Conservation (phyloP, 2,888 invertebrate genomes). For the Acanthosoma haemorrhoidale region DNA sequence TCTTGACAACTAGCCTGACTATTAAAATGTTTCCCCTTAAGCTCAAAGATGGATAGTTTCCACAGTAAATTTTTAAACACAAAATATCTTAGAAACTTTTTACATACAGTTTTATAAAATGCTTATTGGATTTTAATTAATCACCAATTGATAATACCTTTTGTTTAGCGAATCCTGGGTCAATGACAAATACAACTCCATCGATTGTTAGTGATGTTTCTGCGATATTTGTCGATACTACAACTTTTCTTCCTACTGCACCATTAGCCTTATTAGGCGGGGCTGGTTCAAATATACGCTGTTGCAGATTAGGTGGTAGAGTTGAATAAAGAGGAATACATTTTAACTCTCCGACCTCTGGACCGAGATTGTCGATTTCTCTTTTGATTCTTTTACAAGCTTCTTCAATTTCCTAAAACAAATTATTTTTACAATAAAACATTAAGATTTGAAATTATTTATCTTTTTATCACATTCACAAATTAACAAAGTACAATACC, state of each 20-base stretch:
- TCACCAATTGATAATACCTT: constrained; percentile 57
- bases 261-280: constrained; percentile 87
- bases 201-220: constrained; percentile 99
- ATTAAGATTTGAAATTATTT: background rate
- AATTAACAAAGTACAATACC: no score
- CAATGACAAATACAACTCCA: constrained; percentile 98
- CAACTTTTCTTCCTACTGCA: constrained; percentile 85
- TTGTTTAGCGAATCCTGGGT: constrained; percentile 99
- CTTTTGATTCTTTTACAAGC: constrained; percentile 95
- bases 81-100: no score
- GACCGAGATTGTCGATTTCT: constrained; percentile 92
- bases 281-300: constrained; percentile 93
- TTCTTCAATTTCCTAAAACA: constrained; percentile 82
- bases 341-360: constrained; percentile 93
- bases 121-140: no score
- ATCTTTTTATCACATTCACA: no score
- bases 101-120: no score
- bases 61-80: no score
- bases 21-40: no score
- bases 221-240: constrained; percentile 98
- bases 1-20: no score
- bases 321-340: constrained; percentile 99
- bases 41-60: no score
- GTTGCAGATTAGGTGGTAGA: constrained; percentile 92
- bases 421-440: background rate